Evolutionary conservation across 2,888 invertebrate species (phyloP).

Genomic region (Athripsodes cinereus): DNA sequence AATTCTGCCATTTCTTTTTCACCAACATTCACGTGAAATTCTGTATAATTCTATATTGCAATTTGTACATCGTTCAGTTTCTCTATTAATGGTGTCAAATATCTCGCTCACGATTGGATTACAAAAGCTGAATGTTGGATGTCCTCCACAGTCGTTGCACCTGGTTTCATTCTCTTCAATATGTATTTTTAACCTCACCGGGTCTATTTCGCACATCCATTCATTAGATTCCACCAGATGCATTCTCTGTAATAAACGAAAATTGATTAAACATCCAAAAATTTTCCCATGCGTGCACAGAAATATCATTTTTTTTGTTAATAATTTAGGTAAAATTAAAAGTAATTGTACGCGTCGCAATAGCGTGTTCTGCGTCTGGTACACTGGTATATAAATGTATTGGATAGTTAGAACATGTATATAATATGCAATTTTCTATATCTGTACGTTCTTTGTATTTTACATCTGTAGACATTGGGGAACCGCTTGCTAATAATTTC

Average conservation of each 20-base stretch:
- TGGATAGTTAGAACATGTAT: conserved; percentile 14
- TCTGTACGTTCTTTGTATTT: conserved; percentile 21
- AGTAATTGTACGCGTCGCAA: conserved; percentile 13
- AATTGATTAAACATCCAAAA: background rate
- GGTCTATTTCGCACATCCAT: no score
- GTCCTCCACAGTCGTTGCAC: no score
- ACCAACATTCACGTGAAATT: no score
- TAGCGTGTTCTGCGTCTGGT: conserved; percentile 10
- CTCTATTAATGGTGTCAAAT: no score
- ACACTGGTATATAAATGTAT: conserved; percentile 14
- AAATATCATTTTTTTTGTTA: background rate
- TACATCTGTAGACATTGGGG: conserved; percentile 21
- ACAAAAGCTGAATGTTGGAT: no score
- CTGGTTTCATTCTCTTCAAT: no score
- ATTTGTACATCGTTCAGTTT: no score
- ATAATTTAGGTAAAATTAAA: background rate
- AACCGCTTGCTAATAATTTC: conserved; percentile 19
- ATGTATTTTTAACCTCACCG: no score
- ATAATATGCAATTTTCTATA: conserved; percentile 11
- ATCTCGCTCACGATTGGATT: no score
- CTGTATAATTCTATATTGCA: no score
- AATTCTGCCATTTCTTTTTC: no score
- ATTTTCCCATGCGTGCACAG: background rate
- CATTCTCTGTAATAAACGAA: background rate
- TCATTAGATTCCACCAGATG: no score